Percentiles rank a stretch among this genome's conserved stretches.
phyloP scores from a whole-genome alignment of 2,113 vertebrate genomes.

The Syrrhaptes paradoxus region DNA sequence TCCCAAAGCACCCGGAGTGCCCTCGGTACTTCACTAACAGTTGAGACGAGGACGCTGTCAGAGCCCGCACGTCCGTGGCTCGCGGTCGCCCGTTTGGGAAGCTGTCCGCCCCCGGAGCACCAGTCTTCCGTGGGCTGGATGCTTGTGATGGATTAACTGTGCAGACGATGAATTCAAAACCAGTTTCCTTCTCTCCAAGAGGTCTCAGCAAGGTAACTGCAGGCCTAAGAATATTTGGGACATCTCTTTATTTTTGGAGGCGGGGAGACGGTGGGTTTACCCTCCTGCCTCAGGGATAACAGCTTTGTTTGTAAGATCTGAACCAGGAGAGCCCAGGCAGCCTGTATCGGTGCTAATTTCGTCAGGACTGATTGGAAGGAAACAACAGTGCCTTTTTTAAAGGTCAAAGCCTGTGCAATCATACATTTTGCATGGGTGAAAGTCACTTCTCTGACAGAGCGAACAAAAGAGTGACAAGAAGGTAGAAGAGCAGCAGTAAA shows the following conservation, averaged over 20 bases:
- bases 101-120: neutral
- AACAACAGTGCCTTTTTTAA: neutral
- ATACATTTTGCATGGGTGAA: slow-evolving; percentile 37
- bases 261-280: neutral
- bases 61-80: neutral
- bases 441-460: slow-evolving; percentile 23
- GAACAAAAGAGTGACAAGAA: slow-evolving; percentile 37
- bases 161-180: neutral
- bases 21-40: neutral
- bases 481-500: neutral
- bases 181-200: neutral
- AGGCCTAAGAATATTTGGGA: neutral
- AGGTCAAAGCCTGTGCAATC: slow-evolving; percentile 65
- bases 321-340: neutral
- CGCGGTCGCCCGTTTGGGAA: neutral
- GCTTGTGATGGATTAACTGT: neutral
- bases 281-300: neutral
- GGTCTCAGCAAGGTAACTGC: neutral
- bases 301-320: neutral
- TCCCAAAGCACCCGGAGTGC: neutral
- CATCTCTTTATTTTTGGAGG: neutral
- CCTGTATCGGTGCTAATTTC: neutral
- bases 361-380: neutral
- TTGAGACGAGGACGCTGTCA: neutral
- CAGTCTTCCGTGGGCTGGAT: neutral